These are phyloP conservation scores for Scaptomyza cyrtandrae DNA, from an alignment of 2,888 invertebrate species.

Conservation along the genomic window DNA sequence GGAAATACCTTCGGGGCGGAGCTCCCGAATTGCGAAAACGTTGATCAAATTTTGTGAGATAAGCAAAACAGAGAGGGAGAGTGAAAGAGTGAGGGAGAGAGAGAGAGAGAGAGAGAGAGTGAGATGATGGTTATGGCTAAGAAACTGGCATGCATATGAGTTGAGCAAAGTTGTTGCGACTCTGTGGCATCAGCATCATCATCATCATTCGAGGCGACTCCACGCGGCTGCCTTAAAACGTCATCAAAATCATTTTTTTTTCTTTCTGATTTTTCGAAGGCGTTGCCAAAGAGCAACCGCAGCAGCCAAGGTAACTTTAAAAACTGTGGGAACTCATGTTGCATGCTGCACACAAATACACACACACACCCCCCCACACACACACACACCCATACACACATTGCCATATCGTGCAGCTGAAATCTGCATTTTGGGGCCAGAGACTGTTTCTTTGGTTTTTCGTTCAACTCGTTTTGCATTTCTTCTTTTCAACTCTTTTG, in stretches of 20 bases:
- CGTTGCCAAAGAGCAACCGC: constrained; percentile 79
- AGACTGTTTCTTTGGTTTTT: constrained; percentile 2
- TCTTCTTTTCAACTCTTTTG: constrained; percentile 22
- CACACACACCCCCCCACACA: constrained; percentile 12
- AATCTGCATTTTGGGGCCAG: constrained; percentile 73
- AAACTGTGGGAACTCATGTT: constrained; percentile 78
- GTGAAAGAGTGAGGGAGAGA: not conserved
- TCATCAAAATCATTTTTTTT: constrained; percentile 60
- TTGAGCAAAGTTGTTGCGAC: constrained; percentile 4
- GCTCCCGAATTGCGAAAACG: constrained; percentile 84
- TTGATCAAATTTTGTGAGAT: constrained; percentile 80
- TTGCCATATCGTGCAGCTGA: constrained; percentile 71
- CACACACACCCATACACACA: not conserved
- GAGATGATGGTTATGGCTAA: constrained; percentile 31
- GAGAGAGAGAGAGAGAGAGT: not conserved
- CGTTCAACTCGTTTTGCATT: constrained; percentile 74
- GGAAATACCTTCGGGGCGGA: constrained; percentile 83
- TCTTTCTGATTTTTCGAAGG: constrained; percentile 58
- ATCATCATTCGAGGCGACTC: constrained; percentile 24
- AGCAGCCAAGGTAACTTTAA: constrained; percentile 27
- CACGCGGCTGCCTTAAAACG: constrained; percentile 69
- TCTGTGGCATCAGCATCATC: constrained; percentile 52
- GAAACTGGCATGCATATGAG: constrained; percentile 62
- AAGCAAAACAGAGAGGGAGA: constrained; percentile 32
- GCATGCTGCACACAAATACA: constrained; percentile 73